Evolutionary conservation across 1,140 invertebrate genomes (phyloP), one percentile per base, ranked within the genome.

Genomic region (Condylostylus longicornis): DNA sequence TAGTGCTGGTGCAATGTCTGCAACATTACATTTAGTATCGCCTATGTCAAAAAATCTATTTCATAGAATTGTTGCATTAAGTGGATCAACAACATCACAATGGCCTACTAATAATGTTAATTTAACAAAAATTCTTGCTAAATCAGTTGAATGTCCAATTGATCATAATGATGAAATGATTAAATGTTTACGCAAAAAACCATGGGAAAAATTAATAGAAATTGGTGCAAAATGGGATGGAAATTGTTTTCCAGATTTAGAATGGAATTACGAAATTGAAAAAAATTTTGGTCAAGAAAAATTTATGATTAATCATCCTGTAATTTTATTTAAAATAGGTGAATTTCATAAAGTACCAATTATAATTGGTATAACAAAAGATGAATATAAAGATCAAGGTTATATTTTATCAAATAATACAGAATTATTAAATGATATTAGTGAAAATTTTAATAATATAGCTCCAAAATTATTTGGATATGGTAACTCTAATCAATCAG

Each of bases 1-100:
- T 36, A 70, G 69, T 35, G 74, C 72, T 3, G 76, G 74, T 12
- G 66, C 65, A 2, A 69, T 68, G n/a, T 68, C 68, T 17, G 65
- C 67, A 4, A 56, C 66, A 18, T 63, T 70, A 17, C 65, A 76
- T 30, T 58, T 75, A 47, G 51, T 75, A 1, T 74, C 72, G 9
- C 67, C 71, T 13, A 54, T 68, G 52, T 63, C 68, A 1, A 47
- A 50, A 48, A 62, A 62, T 9, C 54, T 76, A 5, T 64, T 74
- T 14, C 71, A 75, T 36, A 63, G 67, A 44, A 69, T 62, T 12
- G 25, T 69, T 32, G 49, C 56, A 5, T 51, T 63, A 51, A 65
- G 62, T 34, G 67, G 62, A 50, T 74, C 5, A 68, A 67, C 3
- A 12, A 33, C 33, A 18, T 19, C 15, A 10, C 38, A 29, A 53